Evolutionary conservation across 2,888 invertebrate genomes (phyloP).

Genomic region (Meta bourneti): DNA sequence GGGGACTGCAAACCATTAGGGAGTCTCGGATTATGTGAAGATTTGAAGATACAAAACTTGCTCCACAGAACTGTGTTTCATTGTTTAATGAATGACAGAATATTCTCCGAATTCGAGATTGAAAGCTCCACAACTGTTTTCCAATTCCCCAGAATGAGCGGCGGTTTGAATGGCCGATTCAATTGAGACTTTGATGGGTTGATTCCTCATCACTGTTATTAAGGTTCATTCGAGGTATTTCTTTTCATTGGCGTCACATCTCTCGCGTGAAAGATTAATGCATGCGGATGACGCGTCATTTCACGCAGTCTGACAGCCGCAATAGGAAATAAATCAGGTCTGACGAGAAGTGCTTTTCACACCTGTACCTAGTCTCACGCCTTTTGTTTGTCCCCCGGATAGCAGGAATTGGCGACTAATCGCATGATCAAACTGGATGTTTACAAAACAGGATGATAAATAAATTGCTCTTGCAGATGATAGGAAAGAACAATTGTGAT

Average conservation of each 20-base stretch:
- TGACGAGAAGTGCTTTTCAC: conserved; percentile 43
- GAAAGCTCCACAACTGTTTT: neutral
- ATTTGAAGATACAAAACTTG: too few species aligned
- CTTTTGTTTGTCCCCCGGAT: conserved; percentile 1
- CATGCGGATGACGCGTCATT: conserved; percentile 51
- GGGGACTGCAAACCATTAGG: too few species aligned
- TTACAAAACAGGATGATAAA: neutral
- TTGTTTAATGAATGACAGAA: too few species aligned
- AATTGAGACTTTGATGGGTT: conserved; percentile 24
- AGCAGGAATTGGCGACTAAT: conserved; percentile 35
- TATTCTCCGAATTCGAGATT: neutral
- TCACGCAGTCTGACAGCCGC: conserved; percentile 32
- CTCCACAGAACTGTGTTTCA: too few species aligned
- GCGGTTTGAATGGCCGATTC: neutral
- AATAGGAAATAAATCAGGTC: conserved; percentile 50
- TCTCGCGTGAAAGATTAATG: conserved; percentile 26
- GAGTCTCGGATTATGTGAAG: too few species aligned
- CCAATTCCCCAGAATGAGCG: neutral
- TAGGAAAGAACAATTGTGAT: too few species aligned
- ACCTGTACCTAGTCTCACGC: conserved; percentile 43
- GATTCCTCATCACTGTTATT: conserved; percentile 42
- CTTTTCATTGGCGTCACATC: conserved; percentile 7
- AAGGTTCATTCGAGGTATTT: conserved; percentile 6
- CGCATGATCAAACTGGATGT: neutral
- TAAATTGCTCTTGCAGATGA: neutral